phyloP scores from a whole-genome alignment of 2,113 vertebrate genomes.

The Mesembrinibis cayennensis region DNA sequence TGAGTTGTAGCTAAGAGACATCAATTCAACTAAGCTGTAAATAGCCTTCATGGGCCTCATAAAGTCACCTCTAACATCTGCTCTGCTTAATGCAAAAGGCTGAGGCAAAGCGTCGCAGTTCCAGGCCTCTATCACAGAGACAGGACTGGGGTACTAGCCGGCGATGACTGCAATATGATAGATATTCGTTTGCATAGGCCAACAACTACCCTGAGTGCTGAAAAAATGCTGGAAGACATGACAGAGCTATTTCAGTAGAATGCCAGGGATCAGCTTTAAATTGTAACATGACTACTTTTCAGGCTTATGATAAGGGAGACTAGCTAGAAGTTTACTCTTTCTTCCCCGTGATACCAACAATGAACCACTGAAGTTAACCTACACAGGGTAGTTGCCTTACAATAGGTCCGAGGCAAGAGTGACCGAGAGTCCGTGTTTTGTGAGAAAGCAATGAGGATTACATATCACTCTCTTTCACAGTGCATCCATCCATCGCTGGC shows the following conservation, averaged over 20 bases:
- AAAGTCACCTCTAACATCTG: neutral
- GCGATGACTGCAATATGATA: neutral
- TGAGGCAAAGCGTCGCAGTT: neutral
- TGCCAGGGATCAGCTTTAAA: neutral
- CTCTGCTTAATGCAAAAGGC: neutral
- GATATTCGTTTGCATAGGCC: neutral
- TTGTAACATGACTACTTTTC: neutral
- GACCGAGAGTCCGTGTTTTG: too few species aligned
- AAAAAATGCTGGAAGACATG: neutral
- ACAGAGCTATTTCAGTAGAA: neutral
- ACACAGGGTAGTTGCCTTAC: neutral
- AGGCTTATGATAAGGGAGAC: neutral
- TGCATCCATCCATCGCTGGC: too few species aligned
- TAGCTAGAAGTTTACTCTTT: neutral
- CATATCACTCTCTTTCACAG: neutral
- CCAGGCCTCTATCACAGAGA: neutral
- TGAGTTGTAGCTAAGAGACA: neutral
- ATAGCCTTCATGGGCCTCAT: neutral
- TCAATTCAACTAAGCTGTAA: neutral
- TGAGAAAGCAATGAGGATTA: neutral
- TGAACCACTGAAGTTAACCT: neutral
- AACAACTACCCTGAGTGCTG: neutral
- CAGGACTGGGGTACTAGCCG: neutral
- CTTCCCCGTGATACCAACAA: neutral
- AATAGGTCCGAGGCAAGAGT: neutral